Conservation (phyloP, 2,113 vertebrate genomes). For the Plestiodon gilberti region DNA sequence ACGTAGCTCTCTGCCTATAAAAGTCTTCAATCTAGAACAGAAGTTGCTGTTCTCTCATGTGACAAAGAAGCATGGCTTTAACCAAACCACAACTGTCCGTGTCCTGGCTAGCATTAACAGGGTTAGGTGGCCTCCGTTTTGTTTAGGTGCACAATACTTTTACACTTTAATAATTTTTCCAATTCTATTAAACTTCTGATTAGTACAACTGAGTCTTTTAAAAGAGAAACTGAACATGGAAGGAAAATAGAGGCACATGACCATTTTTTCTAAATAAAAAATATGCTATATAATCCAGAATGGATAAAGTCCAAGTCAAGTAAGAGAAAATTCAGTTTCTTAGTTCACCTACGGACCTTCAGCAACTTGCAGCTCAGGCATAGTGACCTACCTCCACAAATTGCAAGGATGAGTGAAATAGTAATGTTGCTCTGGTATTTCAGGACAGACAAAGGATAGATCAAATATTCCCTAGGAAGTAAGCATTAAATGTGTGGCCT, state of each 20-base stretch:
- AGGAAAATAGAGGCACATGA: not conserved
- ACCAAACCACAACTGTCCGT: not conserved
- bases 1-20: not conserved
- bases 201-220: not conserved
- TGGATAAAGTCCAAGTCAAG: not conserved
- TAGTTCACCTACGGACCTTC: too few species aligned
- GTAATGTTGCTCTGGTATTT: not conserved
- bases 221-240: not conserved
- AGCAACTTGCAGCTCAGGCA: not conserved
- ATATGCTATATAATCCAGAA: not conserved
- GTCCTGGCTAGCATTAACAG: not conserved
- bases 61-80: not conserved
- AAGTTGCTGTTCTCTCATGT: not conserved
- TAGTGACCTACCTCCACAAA: not conserved
- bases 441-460: not conserved
- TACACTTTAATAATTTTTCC: not conserved
- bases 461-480: not conserved
- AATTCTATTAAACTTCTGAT: not conserved
- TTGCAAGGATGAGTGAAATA: not conserved
- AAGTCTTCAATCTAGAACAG: not conserved
- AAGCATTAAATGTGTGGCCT: not conserved
- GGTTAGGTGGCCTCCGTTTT: not conserved
- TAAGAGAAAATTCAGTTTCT: not conserved
- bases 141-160: not conserved
- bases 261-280: not conserved